Percentiles rank a stretch among this genome's conserved stretches.
These are phyloP conservation scores for Adelges cooleyi DNA, from an alignment of 1,140 invertebrate genomes.

Conservation along the genomic window DNA sequence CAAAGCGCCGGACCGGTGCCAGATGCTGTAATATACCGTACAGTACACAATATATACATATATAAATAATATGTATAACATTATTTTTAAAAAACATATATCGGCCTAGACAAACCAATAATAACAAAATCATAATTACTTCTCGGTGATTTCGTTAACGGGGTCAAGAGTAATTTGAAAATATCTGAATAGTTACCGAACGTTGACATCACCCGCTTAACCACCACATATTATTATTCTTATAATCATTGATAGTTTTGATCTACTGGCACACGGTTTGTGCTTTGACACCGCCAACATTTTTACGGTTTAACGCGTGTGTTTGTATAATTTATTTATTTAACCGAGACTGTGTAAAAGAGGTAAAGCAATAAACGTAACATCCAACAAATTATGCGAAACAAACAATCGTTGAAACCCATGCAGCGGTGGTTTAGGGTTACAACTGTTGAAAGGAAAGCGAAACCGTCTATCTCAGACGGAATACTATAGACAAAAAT, in stretches of 20 bases:
- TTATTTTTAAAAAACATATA: slow-evolving; percentile 12
- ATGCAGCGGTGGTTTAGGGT: no score
- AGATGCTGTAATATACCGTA: slow-evolving; percentile 3
- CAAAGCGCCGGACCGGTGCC: not conserved
- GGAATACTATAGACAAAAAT: no score
- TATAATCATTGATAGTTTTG: not conserved
- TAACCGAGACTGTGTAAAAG: no score
- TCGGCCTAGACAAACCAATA: not conserved
- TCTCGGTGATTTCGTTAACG: not conserved
- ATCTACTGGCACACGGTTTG: not conserved
- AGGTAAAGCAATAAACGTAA: no score
- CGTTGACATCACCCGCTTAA: not conserved
- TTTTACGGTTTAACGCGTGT: not conserved
- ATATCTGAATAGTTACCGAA: not conserved
- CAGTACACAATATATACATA: no score
- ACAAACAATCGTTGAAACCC: no score
- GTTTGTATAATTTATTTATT: slow-evolving; percentile 11
- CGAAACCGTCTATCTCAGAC: no score
- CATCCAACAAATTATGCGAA: no score
- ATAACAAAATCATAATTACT: slow-evolving; percentile 13
- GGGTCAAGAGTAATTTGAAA: not conserved
- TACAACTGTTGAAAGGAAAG: no score
- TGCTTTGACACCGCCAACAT: not conserved
- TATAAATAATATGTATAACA: no score
- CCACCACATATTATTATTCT: not conserved